Evolutionary conservation across 2,113 vertebrate genomes (phyloP), one percentile per base, ranked within the genome.

Genomic region (Glaucidium brasilianum): DNA sequence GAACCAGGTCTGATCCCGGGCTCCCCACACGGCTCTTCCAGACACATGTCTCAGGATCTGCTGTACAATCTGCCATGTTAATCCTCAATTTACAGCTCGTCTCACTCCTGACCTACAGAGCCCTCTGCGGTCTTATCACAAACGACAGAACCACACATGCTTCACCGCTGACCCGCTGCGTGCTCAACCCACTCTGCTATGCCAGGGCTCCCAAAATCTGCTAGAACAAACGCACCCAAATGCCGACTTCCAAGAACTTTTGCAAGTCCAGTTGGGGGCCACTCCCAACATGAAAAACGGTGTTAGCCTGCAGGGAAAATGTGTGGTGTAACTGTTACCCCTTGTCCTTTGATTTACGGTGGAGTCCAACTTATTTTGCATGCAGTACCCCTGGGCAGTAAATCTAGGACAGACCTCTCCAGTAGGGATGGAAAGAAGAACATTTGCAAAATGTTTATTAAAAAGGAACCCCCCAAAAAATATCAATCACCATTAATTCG

Each of bases 331-430:
- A 47, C 6, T 41, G 17, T 4, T 43, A 10, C 6, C 35, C 37
- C 47, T 8, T 20, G 20, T 11, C 50, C 63, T 71, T 20, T 35
- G 29, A n/a, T 84, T 66, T 76, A 71, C 5, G 5, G 5, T 25
- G 23, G 14, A 56, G 5, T n/a, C 16, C 2, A 37, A 80, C 23
- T 19, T 60, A 53, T 37, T 74, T 60, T 73, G 23, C 49, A 56
- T 5, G 18, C 35, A 30, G 49, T 43, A 85, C 60, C 37, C 30
- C 26, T 72, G 49, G 50, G 66, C 34, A 58, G 52, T 47, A 82
- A 85, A 94, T 95, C 80, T 85, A 47, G 91, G 86, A 30, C 94
- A 92, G 45, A 76, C 1, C 11, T 79, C 87, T 88, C 66, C 62
- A 71, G 37, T 13, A 27, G 23, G n/a, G 26, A 73, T 37, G 32